phyloP scores from a whole-genome alignment of 2,113 vertebrate species.

The Thryonomys swinderianus region DNA sequence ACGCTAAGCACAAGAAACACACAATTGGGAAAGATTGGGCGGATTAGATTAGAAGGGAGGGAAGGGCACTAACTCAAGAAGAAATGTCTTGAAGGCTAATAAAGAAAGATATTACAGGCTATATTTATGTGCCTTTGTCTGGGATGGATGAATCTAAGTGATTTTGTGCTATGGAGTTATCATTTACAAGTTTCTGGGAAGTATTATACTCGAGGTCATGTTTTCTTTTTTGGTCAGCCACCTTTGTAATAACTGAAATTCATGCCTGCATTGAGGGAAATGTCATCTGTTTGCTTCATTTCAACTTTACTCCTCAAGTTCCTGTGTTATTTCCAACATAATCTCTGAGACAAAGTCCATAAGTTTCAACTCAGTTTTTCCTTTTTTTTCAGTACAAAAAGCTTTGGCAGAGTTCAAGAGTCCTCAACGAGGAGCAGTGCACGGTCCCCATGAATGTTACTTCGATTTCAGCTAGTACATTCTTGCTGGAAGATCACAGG shows the following conservation, averaged over 20 bases:
- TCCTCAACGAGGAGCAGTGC: not conserved
- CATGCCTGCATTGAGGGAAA: conserved; percentile 21
- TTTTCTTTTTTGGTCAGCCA: not conserved
- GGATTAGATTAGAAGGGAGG: conserved; percentile 58
- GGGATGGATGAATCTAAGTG: not conserved
- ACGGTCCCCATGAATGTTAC: not conserved
- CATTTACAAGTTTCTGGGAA: conserved; percentile 63
- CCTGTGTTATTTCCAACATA: conserved; percentile 35
- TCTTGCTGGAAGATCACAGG: not conserved
- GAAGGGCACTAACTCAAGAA: conserved; percentile 35
- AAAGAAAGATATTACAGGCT: conserved; percentile 47
- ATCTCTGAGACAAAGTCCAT: not conserved
- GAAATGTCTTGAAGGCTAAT: conserved; percentile 53
- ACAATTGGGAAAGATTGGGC: conserved; percentile 15
- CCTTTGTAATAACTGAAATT: conserved; percentile 46
- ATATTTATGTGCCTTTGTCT: conserved; percentile 46
- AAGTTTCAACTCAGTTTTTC: not conserved
- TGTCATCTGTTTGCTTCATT: conserved; percentile 28
- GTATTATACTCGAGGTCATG: not conserved
- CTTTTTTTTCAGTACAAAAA: not conserved
- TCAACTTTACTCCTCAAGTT: conserved; percentile 34
- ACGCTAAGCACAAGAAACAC: conserved; percentile 52
- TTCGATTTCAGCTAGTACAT: not conserved
- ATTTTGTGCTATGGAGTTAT: conserved; percentile 28
- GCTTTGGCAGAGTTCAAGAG: not conserved